Conservation (phyloP, 2,113 vertebrate genomes). For the Eublepharis macularius region DNA sequence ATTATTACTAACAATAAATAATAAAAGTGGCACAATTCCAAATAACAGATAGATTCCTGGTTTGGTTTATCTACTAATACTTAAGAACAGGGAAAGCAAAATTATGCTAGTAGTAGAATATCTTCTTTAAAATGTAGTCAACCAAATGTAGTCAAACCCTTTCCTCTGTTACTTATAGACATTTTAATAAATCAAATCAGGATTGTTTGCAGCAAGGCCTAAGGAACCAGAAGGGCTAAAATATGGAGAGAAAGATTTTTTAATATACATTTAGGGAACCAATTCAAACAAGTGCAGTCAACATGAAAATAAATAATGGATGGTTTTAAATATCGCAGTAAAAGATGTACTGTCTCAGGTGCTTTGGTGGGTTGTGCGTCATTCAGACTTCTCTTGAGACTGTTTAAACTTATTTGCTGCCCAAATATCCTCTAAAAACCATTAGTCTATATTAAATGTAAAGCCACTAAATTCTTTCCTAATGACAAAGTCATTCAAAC, state of each 20-base stretch:
- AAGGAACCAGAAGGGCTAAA: neutral
- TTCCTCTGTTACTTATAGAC: neutral
- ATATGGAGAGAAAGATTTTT: neutral
- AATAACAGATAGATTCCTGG: neutral
- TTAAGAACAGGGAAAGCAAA: neutral
- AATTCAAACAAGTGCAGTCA: conserved; percentile 9
- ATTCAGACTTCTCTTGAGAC: conserved; percentile 64
- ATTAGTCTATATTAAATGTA: conserved; percentile 70
- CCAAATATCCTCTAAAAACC: conserved; percentile 70
- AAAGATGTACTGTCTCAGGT: conserved; percentile 50
- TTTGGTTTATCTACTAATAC: neutral
- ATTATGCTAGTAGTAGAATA: neutral
- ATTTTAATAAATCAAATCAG: neutral
- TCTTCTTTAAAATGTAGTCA: neutral
- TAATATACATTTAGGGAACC: neutral
- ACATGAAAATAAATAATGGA: conserved; percentile 24
- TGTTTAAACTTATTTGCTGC: conserved; percentile 65
- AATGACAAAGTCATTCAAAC: conserved; percentile 71
- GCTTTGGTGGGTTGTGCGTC: conserved; percentile 33
- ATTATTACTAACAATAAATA: neutral
- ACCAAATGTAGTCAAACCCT: neutral
- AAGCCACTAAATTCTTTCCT: conserved; percentile 78
- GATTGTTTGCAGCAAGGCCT: neutral
- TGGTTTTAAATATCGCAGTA: conserved; percentile 21
- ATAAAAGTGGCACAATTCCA: neutral